Percentiles rank a stretch among this genome's conserved stretches.
Evolutionary conservation across 64 coral and sea anemone genomes (phyloP).

Genomic region (Pocillopora verrucosa): DNA sequence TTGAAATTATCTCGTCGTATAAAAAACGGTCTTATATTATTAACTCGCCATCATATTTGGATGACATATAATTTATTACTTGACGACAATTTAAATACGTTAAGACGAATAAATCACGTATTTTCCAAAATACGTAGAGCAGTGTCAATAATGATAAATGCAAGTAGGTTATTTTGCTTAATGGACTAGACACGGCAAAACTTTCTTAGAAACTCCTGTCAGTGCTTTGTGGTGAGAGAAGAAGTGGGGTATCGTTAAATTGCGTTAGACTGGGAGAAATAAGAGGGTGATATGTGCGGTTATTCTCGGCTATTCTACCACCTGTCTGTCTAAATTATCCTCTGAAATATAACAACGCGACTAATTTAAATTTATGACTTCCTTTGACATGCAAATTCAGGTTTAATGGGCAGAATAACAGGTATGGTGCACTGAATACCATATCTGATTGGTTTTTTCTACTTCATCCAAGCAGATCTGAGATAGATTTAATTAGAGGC

Average conservation of each 20-base stretch:
- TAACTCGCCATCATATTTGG: too few relatives aligned
- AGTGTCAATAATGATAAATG: not conserved
- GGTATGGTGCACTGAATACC: conserved; percentile 10
- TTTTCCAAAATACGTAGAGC: conserved; percentile 15
- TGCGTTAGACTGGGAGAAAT: conserved; percentile 8
- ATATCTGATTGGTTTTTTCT: conserved; percentile 42
- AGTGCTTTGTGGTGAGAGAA: not conserved
- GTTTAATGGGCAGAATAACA: conserved; percentile 56
- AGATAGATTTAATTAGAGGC: conserved; percentile 39
- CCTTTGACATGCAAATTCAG: conserved; percentile 62
- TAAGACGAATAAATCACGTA: conserved; percentile 38
- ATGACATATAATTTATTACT: conserved; percentile 35
- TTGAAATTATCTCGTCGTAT: not conserved
- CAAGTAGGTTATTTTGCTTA: not conserved
- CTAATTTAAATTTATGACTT: conserved; percentile 43
- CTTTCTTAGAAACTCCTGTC: not conserved
- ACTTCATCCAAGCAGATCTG: not conserved
- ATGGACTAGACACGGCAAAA: not conserved
- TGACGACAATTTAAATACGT: conserved; percentile 26
- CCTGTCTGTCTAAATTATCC: conserved; percentile 11
- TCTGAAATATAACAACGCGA: conserved; percentile 6
- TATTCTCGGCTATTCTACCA: not conserved
- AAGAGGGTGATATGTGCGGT: conserved; percentile 17
- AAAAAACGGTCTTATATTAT: not conserved
- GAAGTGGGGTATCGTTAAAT: not conserved